Conservation (phyloP, 1,140 invertebrate species). For the Drosophila miranda region DNA sequence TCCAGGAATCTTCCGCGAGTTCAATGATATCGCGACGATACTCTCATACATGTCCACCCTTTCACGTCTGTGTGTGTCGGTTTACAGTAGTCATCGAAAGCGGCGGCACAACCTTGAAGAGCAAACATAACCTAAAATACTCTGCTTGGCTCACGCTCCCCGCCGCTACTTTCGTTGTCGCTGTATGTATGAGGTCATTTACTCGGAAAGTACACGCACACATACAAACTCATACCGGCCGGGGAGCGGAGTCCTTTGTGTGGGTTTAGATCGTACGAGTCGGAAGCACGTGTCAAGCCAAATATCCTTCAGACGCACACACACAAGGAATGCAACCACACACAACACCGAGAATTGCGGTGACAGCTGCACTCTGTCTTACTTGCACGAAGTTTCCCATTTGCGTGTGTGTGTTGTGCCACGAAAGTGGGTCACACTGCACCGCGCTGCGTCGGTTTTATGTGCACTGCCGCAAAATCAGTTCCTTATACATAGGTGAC, state of each 20-base stretch:
- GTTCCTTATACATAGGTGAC: constrained; percentile 29
- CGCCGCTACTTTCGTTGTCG: constrained; percentile 9
- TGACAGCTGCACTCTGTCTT: constrained; percentile 63
- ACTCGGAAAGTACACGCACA: constrained; percentile 46
- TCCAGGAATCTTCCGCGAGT: constrained; percentile 10
- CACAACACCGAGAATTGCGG: constrained; percentile 4
- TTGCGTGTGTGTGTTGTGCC: constrained; percentile 26
- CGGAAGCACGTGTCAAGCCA: constrained; percentile 22
- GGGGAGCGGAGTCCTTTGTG: constrained; percentile 31
- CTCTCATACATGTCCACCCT: constrained; percentile 14
- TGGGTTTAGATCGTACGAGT: constrained; percentile 25
- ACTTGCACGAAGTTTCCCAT: constrained; percentile 59
- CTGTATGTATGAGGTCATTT: constrained; percentile 69
- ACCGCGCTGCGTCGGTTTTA: constrained; percentile 60
- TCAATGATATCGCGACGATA: constrained; percentile 33
- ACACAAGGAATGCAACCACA: constrained; percentile 18
- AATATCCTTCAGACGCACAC: constrained; percentile 27
- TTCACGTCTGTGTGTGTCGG: constrained; percentile 17
- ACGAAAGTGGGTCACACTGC: constrained; percentile 73
- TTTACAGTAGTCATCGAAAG: constrained; percentile 12
- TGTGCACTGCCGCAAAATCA: constrained; percentile 50
- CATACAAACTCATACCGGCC: not conserved
- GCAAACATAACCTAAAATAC: constrained; percentile 71
- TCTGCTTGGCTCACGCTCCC: constrained; percentile 37
- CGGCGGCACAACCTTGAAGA: constrained; percentile 66